Base-by-base conservation (phyloP, 2,888 invertebrate genomes). In the Fragum fragum region DNA sequence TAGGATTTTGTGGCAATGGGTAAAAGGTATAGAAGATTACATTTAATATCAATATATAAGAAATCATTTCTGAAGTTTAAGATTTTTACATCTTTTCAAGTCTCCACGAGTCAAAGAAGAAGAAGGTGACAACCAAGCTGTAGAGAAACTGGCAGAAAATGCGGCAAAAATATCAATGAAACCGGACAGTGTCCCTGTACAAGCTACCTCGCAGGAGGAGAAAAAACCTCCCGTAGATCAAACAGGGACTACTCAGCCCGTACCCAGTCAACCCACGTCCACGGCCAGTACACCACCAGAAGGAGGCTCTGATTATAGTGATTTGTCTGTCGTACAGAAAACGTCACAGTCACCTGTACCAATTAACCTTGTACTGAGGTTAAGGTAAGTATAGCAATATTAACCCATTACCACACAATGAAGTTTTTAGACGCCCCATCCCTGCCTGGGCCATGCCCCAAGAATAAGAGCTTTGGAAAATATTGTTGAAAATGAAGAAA, bases 291-390 rank as follows among this genome's bases (percentile, higher is more conserved):
- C 47, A 3, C 39, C 32, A 14, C 21, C 66, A 1, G 66, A 66
- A 6, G 42, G 42, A 21, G 42, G 42, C 7, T 42, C 32, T 16
- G 66, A 66, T 42, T 32, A 36, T 11, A 66, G 66, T 42, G 66
- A 66, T 23, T 32, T 63, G 9, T 47, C 47, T 14, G 36, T 36
- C 9, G n/a, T 32, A 0, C 5, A n/a, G 61, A 61, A 29, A 61
- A 61, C 16, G 21, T 39, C 42, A 21, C 70, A 79, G 18, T 59
- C 57, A 21, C 68, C 76, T 32, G 59, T 82, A 11, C 83, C 90
- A 23, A 90, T 91, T 59, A 92, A 92, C 76, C 82, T 93, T 73
- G 93, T 93, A 18, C 83, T 93, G 61, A 87, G 93, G 66, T 86
- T 93, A 76, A 88, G 91, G 90, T 91, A 72, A 76, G 39, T 21